A percentile compares a stretch with the other conserved stretches of the same genome.
phyloP scores from a whole-genome alignment of 2,797 vertebrate genomes.

The Nannoperca obscura region DNA sequence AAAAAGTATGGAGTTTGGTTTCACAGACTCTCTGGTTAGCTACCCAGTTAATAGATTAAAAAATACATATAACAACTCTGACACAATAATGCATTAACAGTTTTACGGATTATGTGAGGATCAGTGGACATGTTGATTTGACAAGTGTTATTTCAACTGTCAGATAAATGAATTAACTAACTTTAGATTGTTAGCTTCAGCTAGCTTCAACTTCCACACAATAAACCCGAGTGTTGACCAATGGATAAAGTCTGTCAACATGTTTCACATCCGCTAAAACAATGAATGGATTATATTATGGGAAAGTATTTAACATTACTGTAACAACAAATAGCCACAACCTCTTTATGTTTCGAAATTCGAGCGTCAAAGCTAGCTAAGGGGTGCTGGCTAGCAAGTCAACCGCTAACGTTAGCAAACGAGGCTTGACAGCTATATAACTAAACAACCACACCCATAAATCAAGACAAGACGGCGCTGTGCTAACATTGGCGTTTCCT shows the following conservation, averaged over 20 bases:
- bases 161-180: neutral
- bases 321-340: too few relatives aligned
- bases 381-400: constrained; percentile 21
- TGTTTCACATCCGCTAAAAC: neutral
- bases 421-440: neutral
- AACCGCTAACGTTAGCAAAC: neutral
- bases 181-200: neutral
- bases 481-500: neutral
- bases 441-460: neutral
- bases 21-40: too few relatives aligned
- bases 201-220: neutral
- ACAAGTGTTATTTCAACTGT: neutral
- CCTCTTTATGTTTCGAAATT: neutral
- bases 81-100: neutral
- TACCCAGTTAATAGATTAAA: neutral
- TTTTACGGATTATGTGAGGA: neutral
- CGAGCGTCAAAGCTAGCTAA: neutral
- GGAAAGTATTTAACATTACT: neutral
- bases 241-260: neutral
- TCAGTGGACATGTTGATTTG: neutral
- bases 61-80: neutral
- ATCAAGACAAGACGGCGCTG: neutral
- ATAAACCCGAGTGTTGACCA: neutral
- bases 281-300: neutral
- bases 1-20: neutral